Evolutionary conservation across 64 coral and sea anemone species (phyloP).

Genomic region (Pachyseris speciosa): DNA sequence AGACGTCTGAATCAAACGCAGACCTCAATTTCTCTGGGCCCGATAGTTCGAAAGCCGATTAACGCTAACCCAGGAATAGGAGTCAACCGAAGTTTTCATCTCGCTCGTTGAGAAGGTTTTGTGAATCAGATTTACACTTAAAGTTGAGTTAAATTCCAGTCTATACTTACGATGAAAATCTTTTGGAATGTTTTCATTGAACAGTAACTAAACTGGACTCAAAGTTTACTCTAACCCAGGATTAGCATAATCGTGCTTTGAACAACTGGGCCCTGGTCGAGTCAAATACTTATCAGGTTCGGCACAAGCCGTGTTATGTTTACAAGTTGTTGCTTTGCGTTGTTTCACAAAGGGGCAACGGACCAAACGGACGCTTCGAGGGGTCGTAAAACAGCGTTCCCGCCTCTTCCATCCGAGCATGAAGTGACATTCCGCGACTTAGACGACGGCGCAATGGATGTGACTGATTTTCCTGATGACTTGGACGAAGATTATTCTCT

Average conservation of each 20-base stretch:
- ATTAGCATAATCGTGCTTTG: too few species aligned
- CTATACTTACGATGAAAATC: too few species aligned
- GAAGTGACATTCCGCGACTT: not conserved
- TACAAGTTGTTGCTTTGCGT: not conserved
- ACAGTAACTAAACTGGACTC: too few species aligned
- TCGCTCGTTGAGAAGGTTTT: too few species aligned
- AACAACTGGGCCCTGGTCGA: not conserved
- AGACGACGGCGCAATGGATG: not conserved
- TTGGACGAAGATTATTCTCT: not conserved
- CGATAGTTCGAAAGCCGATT: too few species aligned
- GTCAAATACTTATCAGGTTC: too few species aligned
- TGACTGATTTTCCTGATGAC: constrained; percentile 1
- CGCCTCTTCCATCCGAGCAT: not conserved
- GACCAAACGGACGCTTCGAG: not conserved
- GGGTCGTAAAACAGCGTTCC: not conserved
- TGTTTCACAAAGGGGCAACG: not conserved
- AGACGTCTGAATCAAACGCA: not conserved
- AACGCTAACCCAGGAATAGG: too few species aligned
- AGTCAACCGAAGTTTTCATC: not conserved
- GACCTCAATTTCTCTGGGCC: not conserved
- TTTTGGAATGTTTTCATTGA: too few species aligned
- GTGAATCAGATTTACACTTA: not conserved
- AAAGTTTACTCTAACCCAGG: too few species aligned
- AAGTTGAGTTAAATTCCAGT: too few species aligned
- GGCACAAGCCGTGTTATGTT: not conserved